Conservation (phyloP, 2,113 vertebrate genomes). For the Cavia porcellus region DNA sequence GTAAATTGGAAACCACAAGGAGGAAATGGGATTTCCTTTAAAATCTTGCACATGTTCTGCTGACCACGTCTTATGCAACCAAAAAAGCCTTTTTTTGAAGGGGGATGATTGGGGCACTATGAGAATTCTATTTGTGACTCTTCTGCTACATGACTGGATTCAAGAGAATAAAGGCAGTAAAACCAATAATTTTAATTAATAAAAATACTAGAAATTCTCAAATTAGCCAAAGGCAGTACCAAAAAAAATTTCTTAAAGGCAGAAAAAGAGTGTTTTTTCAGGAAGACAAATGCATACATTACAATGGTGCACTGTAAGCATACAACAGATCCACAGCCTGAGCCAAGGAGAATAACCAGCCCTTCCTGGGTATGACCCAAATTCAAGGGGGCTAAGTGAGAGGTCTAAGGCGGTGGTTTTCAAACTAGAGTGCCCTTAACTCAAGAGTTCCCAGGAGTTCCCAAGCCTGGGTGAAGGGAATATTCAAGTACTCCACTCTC, state of each 20-base stretch:
- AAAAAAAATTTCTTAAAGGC: slow-evolving; percentile 16
- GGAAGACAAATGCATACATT: neutral
- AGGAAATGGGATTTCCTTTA: slow-evolving; percentile 19
- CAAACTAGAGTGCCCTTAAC: neutral
- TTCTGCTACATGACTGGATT: neutral
- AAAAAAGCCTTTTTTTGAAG: neutral
- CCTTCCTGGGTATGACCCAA: neutral
- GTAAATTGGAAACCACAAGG: neutral
- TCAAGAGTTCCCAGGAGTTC: neutral
- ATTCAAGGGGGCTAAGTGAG: neutral
- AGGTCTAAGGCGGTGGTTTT: neutral
- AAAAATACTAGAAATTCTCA: slow-evolving; percentile 27
- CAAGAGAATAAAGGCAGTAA: neutral
- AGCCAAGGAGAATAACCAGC: neutral
- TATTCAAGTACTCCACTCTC: neutral
- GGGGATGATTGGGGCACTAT: neutral
- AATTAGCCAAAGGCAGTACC: neutral
- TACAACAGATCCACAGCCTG: neutral
- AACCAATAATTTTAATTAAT: slow-evolving; percentile 42
- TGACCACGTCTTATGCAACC: neutral
- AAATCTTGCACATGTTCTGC: neutral
- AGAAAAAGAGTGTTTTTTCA: neutral
- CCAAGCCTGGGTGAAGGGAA: neutral
- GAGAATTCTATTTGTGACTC: neutral
- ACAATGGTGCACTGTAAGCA: neutral